Base-by-base conservation (phyloP, 2,797 vertebrate species). In the Gymnocypris eckloni region DNA sequence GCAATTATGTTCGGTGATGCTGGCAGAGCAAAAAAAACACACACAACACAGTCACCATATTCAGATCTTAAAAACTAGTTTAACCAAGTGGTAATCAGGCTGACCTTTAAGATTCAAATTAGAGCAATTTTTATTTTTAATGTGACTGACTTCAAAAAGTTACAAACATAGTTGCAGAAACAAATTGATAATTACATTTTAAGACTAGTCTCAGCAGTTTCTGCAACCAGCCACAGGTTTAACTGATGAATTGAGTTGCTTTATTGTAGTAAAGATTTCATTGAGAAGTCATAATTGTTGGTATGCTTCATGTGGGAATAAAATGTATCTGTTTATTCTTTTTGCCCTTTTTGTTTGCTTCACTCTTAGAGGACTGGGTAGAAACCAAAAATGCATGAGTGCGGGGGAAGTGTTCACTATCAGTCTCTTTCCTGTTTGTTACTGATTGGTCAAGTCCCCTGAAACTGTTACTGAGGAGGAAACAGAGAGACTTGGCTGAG, bases 371-470 rank as follows among this genome's bases (percentile, higher is more conserved):
- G 11, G 28, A 41, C 37, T 39, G 12, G 5, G 25, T 54, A 52
- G 20, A 66, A 9, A 76, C 16, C 9, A 16, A 69, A 15, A 77
- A 64, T 67, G 25, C 73, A 39, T 66, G 37, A 64, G 54, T 88
- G 79, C 25, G 45, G 82, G 87, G 87, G 88, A 83, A 81, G 82
- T 79, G 77, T 50, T 75, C 73, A 50, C 72, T 73, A 86, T 86
- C 79, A 86, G 56, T 84, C 83, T 82, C 66, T 86, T 91, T 88
- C 85, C 87, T 88, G 76, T 85, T 56, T 77, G 75, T 43, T 66
- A 71, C 67, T 80, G 77, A 89, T 87, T 88, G 85, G 83, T 83
- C 50, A 70, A 84, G 64, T 18, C 50, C 61, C 48, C 28, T 75
- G 18, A 54, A 56, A 59, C 64, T 86, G 82, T 86, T 76, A 85